These are phyloP conservation scores for Ciconia boyciana DNA, from an alignment of 2,113 vertebrate genomes.

Conservation along the genomic window DNA sequence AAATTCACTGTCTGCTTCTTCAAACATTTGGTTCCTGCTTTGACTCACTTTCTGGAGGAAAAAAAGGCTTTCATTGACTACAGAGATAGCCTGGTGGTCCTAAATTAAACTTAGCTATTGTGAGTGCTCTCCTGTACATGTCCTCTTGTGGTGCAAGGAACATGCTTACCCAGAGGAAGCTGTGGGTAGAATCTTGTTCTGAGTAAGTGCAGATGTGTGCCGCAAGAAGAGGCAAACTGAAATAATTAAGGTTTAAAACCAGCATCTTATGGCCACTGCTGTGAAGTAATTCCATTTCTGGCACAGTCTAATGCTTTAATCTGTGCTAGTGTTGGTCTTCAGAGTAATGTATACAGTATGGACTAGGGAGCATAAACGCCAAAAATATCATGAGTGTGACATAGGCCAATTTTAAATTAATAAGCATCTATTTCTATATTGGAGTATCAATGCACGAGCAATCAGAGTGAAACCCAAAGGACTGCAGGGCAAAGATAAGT, in stretches of 20 bases:
- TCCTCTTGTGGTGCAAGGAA: background rate
- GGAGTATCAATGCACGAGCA: background rate
- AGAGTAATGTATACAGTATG: background rate
- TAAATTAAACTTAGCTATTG: background rate
- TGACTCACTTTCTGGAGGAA: background rate
- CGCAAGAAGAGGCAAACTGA: background rate
- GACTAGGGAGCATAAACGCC: background rate
- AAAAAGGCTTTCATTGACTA: background rate
- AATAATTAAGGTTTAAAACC: background rate
- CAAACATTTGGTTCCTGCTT: background rate
- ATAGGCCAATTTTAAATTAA: background rate
- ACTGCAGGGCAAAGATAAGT: background rate
- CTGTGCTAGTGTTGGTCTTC: background rate
- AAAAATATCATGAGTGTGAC: background rate
- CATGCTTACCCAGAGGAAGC: background rate
- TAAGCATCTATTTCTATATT: background rate
- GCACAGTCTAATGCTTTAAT: background rate
- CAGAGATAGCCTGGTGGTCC: background rate
- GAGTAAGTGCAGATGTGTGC: background rate
- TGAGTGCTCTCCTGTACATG: background rate
- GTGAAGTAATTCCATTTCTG: background rate
- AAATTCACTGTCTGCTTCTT: background rate
- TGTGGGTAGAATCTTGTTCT: background rate
- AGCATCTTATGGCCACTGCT: background rate
- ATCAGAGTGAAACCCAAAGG: background rate